These are phyloP conservation scores for Trachelus stipa DNA, from an alignment of 2,888 invertebrate species.

Conservation along the genomic window DNA sequence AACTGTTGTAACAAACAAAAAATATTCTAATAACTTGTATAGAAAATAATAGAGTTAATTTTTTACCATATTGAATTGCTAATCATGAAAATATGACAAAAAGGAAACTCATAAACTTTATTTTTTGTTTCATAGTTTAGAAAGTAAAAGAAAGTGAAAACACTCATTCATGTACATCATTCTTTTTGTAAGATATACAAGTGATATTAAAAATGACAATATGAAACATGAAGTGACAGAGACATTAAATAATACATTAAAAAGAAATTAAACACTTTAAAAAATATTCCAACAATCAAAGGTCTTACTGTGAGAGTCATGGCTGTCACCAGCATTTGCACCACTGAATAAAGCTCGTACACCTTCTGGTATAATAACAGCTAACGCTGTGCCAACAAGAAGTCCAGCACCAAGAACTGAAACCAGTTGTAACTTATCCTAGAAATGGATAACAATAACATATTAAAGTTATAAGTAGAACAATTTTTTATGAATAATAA, in stretches of 20 bases:
- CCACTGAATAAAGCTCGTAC: slow-evolving; percentile 80
- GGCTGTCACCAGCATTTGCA: slow-evolving; percentile 26
- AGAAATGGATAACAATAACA: slow-evolving; percentile 54
- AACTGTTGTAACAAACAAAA: neutral
- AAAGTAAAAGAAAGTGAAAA: neutral
- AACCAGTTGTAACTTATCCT: slow-evolving; percentile 94
- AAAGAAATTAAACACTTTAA: neutral
- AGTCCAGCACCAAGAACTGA: slow-evolving; percentile 97
- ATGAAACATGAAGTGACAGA: neutral
- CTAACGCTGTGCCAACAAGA: slow-evolving; percentile 95
- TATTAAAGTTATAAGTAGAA: neutral
- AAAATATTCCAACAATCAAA: neutral
- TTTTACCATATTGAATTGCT: neutral
- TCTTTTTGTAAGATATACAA: neutral
- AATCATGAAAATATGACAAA: neutral
- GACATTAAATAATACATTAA: neutral
- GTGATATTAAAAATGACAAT: neutral
- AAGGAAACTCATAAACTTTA: neutral
- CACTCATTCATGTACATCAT: neutral
- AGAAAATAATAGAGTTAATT: neutral
- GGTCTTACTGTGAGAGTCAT: slow-evolving; percentile 26
- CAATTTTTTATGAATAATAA: neutral
- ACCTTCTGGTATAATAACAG: slow-evolving; percentile 99
- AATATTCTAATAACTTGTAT: neutral
- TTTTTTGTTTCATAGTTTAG: neutral